A percentile compares a stretch with the other conserved stretches of the same genome.
Conservation (phyloP, 2,888 invertebrate genomes). For the Parnassius apollo region DNA sequence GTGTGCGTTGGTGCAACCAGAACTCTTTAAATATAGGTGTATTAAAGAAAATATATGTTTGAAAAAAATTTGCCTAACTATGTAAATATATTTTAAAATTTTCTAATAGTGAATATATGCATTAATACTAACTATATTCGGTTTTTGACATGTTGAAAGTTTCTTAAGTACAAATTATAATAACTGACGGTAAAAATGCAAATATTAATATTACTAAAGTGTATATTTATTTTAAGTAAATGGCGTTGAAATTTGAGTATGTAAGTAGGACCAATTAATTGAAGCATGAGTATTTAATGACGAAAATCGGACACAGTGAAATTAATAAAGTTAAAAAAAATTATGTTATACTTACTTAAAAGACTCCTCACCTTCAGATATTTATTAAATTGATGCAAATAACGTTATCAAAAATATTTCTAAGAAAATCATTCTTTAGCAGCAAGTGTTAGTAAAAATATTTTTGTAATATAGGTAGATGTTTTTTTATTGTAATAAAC, state of each 20-base stretch:
- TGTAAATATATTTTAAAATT: conserved; percentile 19
- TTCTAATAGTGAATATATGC: conserved; percentile 4
- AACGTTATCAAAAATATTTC: no score
- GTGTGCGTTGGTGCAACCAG: no score
- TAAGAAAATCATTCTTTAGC: no score
- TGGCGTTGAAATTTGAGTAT: conserved; percentile 14
- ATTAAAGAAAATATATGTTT: no score
- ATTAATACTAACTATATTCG: conserved; percentile 1
- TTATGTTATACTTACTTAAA: background rate
- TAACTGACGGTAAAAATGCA: conserved; percentile 36
- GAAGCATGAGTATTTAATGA: conserved; percentile 7
- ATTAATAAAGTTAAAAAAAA: conserved; percentile 26
- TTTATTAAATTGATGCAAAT: no score
- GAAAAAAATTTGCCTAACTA: background rate
- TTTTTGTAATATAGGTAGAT: no score
- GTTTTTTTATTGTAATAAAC: no score
- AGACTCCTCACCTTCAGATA: background rate
- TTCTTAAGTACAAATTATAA: conserved; percentile 11
- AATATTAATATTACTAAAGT: conserved; percentile 6
- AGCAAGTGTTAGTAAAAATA: no score
- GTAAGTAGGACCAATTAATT: conserved; percentile 20
- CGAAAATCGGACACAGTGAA: conserved; percentile 17
- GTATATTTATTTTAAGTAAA: conserved; percentile 6
- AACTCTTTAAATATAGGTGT: no score
- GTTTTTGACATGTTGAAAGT: conserved; percentile 22